Evolutionary conservation across 2,797 vertebrate genomes (phyloP).

Genomic region (Falco biarmicus): DNA sequence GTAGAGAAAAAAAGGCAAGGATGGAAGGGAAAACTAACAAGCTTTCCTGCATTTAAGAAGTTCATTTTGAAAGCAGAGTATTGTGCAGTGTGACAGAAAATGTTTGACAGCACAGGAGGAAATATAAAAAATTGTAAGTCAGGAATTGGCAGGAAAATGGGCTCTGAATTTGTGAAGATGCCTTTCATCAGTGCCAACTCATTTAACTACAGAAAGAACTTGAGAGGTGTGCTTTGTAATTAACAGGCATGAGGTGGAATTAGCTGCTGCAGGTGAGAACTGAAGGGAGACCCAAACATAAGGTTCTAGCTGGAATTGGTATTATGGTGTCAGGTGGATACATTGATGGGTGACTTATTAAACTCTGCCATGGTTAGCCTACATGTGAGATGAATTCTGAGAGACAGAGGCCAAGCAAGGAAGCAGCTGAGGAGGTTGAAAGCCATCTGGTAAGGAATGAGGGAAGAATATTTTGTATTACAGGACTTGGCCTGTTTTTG

Average conservation of each 20-base stretch:
- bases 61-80: not conserved
- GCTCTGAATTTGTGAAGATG: not conserved
- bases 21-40: not conserved
- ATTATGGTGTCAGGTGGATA: not conserved
- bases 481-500: not conserved
- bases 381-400: not conserved
- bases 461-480: not conserved
- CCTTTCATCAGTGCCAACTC: not conserved
- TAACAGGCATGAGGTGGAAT: not conserved
- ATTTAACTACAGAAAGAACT: not conserved
- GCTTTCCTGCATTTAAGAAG: not conserved
- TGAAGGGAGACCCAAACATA: not conserved
- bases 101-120: not conserved
- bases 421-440: not conserved
- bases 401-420: not conserved
- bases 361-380: not conserved
- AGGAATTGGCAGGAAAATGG: not conserved
- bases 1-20: not conserved
- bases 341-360: not conserved
- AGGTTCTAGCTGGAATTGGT: not conserved
- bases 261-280: not conserved
- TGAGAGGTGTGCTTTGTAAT: not conserved
- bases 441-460: not conserved
- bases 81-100: not conserved
- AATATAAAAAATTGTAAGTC: not conserved